Conservation (phyloP, 2,888 invertebrate species). For the Empis livida region DNA sequence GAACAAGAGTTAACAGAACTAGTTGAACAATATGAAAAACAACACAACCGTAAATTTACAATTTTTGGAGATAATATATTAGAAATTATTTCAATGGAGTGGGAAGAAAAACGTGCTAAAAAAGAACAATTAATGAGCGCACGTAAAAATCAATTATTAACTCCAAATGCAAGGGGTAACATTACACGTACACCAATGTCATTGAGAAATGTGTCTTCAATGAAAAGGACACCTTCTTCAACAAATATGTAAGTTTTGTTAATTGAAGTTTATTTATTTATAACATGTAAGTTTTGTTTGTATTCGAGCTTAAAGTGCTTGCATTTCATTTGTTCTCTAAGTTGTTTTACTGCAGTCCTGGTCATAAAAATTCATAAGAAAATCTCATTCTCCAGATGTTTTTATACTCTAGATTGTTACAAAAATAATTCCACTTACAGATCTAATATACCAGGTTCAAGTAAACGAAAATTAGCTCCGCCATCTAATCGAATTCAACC, state of each 20-base stretch:
- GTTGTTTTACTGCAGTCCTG: too few relatives aligned
- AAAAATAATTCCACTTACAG: too few relatives aligned
- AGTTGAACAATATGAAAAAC: slow-evolving; percentile 40
- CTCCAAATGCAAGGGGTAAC: slow-evolving; percentile 9
- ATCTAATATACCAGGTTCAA: slow-evolving; percentile 8
- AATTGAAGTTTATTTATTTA: not conserved
- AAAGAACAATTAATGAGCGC: slow-evolving; percentile 37
- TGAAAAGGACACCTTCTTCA: slow-evolving; percentile 22
- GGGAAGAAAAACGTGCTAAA: slow-evolving; percentile 39
- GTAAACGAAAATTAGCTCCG: slow-evolving; percentile 21
- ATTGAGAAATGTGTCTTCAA: slow-evolving; percentile 17
- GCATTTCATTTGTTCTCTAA: too few relatives aligned
- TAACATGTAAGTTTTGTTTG: too few relatives aligned
- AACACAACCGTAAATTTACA: slow-evolving; percentile 42
- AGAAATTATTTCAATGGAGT: slow-evolving; percentile 46
- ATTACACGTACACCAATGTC: slow-evolving; percentile 23
- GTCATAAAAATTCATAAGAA: too few relatives aligned
- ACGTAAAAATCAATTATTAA: slow-evolving; percentile 21
- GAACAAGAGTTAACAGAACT: slow-evolving; percentile 49
- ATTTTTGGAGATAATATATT: slow-evolving; percentile 50
- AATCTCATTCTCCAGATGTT: too few relatives aligned
- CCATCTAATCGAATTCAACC: slow-evolving; percentile 12
- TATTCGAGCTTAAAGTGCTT: too few relatives aligned
- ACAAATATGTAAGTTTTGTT: slow-evolving; percentile 2
- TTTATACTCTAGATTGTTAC: too few relatives aligned